Percentiles rank a stretch among this genome's conserved stretches.
Evolutionary conservation across 2,797 vertebrate species (phyloP).

Genomic region (Microhierax caerulescens): DNA sequence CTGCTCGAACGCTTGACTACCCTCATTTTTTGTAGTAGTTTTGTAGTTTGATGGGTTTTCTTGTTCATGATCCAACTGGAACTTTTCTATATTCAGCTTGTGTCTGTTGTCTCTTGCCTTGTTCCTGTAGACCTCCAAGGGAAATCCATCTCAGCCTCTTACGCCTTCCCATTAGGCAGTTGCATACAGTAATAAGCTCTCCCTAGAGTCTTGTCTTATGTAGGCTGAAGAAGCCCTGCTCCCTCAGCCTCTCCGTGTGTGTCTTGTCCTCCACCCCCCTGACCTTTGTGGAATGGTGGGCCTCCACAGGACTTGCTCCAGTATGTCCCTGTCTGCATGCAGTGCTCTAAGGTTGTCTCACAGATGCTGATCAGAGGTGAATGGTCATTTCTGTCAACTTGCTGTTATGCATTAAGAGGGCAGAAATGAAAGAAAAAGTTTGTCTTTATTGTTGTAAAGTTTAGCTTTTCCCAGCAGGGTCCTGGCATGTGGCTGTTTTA

Average conservation of each 20-base stretch:
- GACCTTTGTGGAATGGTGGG: not conserved
- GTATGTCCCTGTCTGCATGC: not conserved
- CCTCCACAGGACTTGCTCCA: not conserved
- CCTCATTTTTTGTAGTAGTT: too few relatives aligned
- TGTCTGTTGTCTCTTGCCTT: not conserved
- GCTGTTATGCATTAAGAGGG: not conserved
- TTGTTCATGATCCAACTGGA: not conserved
- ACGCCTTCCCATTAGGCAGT: not conserved
- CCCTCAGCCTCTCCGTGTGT: not conserved
- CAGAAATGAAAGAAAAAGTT: not conserved
- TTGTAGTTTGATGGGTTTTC: not conserved
- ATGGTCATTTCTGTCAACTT: not conserved
- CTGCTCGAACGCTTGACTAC: not conserved
- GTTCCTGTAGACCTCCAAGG: not conserved
- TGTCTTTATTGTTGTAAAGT: not conserved
- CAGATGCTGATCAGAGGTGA: accelerated
- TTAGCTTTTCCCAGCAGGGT: not conserved
- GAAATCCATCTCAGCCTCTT: not conserved
- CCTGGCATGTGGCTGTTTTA: not conserved
- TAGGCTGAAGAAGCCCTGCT: not conserved
- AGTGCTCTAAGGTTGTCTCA: not conserved
- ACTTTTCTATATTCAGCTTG: not conserved
- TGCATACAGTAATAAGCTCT: not conserved
- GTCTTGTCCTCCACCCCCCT: not conserved
- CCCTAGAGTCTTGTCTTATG: not conserved